phyloP scores from a whole-genome alignment of 2,113 vertebrate genomes.

The Nettapus auritus region DNA sequence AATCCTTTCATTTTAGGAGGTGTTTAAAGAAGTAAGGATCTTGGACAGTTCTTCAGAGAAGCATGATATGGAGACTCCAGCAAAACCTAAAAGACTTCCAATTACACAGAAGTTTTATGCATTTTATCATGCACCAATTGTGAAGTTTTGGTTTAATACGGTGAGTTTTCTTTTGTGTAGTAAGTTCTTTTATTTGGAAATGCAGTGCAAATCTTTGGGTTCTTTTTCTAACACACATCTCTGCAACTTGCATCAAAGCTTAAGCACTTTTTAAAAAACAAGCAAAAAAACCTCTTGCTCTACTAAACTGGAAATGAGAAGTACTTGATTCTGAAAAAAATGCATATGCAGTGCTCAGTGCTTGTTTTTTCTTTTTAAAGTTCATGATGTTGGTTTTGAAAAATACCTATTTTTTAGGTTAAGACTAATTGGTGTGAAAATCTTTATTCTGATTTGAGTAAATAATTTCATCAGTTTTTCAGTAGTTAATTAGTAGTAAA shows the following conservation, averaged over 20 bases:
- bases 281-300: neutral
- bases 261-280: neutral
- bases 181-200: neutral
- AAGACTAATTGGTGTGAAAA: neutral
- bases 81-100: slow-evolving; percentile 91
- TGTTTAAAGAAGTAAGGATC: slow-evolving; percentile 91
- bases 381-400: neutral
- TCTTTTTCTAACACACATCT: neutral
- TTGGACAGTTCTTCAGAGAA: slow-evolving; percentile 84
- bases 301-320: neutral
- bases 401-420: neutral
- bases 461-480: neutral
- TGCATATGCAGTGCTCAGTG: neutral
- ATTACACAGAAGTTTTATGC: slow-evolving; percentile 96
- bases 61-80: slow-evolving; percentile 86
- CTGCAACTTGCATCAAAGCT: neutral
- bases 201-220: neutral
- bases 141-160: slow-evolving; percentile 99
- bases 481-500: too few relatives aligned
- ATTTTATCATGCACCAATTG: slow-evolving; percentile 98
- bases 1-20: slow-evolving; percentile 82
- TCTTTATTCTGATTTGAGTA: neutral
- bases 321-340: neutral
- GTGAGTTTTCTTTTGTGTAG: slow-evolving; percentile 74
- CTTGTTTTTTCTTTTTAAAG: neutral